Conservation (phyloP, 2,888 invertebrate species). For the Emesis russula region DNA sequence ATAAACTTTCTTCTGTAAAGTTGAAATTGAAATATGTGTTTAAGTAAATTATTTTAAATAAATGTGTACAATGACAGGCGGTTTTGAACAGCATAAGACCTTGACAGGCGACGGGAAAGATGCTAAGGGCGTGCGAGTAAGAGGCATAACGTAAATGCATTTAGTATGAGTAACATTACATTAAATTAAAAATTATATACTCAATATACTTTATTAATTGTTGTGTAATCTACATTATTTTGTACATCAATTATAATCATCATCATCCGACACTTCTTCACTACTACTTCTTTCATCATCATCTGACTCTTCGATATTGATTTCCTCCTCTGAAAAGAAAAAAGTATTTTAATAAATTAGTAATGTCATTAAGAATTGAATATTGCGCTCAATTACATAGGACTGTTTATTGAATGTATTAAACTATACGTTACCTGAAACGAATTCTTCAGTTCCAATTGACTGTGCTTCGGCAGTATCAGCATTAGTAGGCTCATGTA, state of each 20-base stretch:
- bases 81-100: too few relatives aligned
- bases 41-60: too few relatives aligned
- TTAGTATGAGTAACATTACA: too few relatives aligned
- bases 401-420: background rate
- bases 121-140: too few relatives aligned
- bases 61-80: too few relatives aligned
- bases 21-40: too few relatives aligned
- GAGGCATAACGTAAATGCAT: too few relatives aligned
- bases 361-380: background rate
- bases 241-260: background rate
- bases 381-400: background rate
- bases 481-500: background rate
- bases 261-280: background rate
- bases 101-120: too few relatives aligned
- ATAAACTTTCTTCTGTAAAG: too few relatives aligned
- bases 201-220: too few relatives aligned
- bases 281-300: conserved; percentile 2
- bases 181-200: too few relatives aligned
- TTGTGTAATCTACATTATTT: background rate
- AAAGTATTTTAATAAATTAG: background rate
- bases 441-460: background rate
- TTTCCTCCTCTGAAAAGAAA: background rate
- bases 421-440: background rate
- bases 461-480: background rate
- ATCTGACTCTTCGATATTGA: background rate